Percentiles rank a stretch among this genome's conserved stretches.
Conservation (phyloP, 2,113 vertebrate genomes). For the Sardina pilchardus region DNA sequence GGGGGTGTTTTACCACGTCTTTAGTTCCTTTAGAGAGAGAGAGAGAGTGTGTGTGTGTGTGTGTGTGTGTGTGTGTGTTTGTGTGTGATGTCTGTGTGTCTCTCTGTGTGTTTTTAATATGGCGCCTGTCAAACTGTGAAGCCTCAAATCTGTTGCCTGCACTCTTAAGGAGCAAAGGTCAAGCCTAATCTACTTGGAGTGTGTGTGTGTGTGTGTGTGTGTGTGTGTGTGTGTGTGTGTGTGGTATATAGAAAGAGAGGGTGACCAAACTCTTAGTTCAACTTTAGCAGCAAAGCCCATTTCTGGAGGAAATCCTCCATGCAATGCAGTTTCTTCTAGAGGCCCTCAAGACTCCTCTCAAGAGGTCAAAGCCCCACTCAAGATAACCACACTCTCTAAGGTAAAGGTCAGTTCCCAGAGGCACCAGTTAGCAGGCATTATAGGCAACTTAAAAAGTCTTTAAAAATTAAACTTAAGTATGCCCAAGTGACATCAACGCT, state of each 20-base stretch:
- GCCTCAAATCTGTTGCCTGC: background rate
- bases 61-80: constrained; percentile 8
- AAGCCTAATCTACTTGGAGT: background rate
- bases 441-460: background rate
- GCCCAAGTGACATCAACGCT: background rate
- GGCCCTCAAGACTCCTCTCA: background rate
- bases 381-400: background rate
- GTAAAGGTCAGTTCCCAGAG: background rate
- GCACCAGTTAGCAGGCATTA: background rate
- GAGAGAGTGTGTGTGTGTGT: background rate
- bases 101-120: background rate
- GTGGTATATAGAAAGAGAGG: background rate
- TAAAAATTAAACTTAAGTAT: background rate
- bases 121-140: background rate
- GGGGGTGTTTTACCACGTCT: background rate
- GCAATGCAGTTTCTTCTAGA: background rate
- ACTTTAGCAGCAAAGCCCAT: background rate
- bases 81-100: background rate
- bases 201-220: constrained; percentile 3
- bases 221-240: background rate
- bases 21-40: background rate
- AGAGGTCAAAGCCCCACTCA: background rate
- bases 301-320: background rate
- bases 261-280: background rate
- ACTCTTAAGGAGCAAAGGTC: background rate